Evolutionary conservation across 2,113 vertebrate genomes (phyloP).

Genomic region (Nesoenas mayeri): DNA sequence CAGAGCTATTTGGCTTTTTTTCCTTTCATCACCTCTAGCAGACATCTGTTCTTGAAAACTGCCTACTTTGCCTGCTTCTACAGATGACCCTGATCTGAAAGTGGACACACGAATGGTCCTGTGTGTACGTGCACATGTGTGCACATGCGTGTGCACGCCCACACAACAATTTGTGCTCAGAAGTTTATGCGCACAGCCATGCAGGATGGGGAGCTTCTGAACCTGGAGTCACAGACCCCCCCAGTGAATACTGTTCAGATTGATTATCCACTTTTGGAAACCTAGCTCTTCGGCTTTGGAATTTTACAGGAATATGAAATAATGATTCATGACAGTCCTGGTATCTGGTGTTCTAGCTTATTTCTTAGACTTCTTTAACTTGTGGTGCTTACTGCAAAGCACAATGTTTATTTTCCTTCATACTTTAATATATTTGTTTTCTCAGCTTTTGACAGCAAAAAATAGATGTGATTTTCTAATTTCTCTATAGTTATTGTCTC

Average conservation of each 20-base stretch:
- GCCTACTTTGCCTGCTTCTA: neutral
- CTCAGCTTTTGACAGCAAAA: neutral
- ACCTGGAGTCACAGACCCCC: neutral
- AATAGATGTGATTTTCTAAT: neutral
- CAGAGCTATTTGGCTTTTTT: neutral
- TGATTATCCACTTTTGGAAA: neutral
- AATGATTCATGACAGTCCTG: neutral
- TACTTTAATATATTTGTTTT: neutral
- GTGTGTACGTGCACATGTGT: fast-evolving
- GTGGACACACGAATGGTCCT: neutral
- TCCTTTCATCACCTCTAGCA: neutral
- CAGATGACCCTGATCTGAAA: neutral
- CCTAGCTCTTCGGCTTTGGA: neutral
- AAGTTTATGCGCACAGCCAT: neutral
- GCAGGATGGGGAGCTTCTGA: neutral
- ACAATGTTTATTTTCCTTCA: neutral
- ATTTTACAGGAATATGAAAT: neutral
- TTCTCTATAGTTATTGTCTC: neutral
- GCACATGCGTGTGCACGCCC: too few species aligned
- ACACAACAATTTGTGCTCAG: neutral
- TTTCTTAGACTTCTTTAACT: neutral
- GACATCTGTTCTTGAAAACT: neutral
- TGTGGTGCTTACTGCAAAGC: neutral
- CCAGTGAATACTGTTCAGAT: neutral
- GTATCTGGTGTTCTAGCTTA: neutral